phyloP scores from a whole-genome alignment of 2,797 vertebrate species.

The Myotis pilosus region DNA sequence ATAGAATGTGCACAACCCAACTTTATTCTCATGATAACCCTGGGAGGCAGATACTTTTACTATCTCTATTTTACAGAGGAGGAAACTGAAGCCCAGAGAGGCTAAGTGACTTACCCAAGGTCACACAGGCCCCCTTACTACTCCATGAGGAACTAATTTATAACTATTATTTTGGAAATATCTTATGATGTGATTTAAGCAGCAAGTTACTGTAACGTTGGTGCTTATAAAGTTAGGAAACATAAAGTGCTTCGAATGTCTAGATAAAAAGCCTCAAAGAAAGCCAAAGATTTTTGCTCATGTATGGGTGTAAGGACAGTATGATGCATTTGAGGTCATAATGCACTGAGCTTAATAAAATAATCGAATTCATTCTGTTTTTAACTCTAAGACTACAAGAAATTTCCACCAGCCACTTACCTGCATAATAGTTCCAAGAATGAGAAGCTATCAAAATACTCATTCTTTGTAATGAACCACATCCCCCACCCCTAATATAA shows the following conservation, averaged over 20 bases:
- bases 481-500: conserved; percentile 59
- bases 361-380: conserved; percentile 46
- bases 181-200: not conserved
- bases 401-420: conserved; percentile 58
- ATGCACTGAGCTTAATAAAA: conserved; percentile 52
- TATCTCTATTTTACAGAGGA: not conserved
- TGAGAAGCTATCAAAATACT: conserved; percentile 72
- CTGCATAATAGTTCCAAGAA: conserved; percentile 70
- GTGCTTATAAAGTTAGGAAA: conserved; percentile 36
- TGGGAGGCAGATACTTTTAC: not conserved
- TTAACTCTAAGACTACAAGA: conserved; percentile 19
- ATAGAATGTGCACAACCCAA: not conserved
- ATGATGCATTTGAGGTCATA: conserved; percentile 56
- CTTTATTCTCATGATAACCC: not conserved
- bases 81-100: conserved; percentile 29
- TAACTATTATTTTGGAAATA: conserved; percentile 35
- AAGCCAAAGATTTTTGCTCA: conserved; percentile 41
- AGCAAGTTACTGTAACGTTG: not conserved
- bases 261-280: conserved; percentile 37
- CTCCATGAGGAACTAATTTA: not conserved
- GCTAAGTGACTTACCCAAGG: conserved; percentile 39
- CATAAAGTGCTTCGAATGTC: conserved; percentile 2
- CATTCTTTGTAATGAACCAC: conserved; percentile 71
- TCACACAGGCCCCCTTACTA: not conserved
- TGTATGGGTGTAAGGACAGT: not conserved